These are phyloP conservation scores for Chaenodraco wilsoni DNA, from an alignment of 2,797 vertebrate genomes.

Conservation along the genomic window DNA sequence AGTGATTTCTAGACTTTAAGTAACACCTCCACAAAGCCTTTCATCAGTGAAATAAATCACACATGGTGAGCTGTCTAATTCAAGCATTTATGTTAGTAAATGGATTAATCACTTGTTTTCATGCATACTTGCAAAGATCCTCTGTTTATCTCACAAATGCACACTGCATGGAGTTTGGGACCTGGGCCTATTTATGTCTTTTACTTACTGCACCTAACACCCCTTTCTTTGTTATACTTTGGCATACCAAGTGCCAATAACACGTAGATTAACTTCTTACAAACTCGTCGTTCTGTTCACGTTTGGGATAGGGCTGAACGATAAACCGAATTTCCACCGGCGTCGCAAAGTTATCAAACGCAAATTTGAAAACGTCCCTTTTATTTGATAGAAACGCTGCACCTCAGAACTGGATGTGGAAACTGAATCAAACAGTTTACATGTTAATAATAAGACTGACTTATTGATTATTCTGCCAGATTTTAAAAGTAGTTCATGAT, in stretches of 20 bases:
- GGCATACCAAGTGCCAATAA: slow-evolving; percentile 15
- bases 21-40: neutral
- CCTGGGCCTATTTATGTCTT: slow-evolving; percentile 13
- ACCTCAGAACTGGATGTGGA: no score
- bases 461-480: no score
- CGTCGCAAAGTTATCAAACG: no score
- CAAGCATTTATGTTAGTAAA: neutral
- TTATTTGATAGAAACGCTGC: no score
- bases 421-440: no score
- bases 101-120: neutral
- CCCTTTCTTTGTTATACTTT: slow-evolving; percentile 4
- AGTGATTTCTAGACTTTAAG: neutral
- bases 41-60: neutral
- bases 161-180: slow-evolving; percentile 67
- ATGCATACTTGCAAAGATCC: neutral
- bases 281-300: slow-evolving; percentile 32
- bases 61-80: neutral
- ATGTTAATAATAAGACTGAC: no score
- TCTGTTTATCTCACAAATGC: slow-evolving; percentile 33
- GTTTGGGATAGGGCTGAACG: neutral
- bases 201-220: slow-evolving; percentile 25
- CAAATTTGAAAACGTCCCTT: no score
- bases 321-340: no score
- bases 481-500: no score
- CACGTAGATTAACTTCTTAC: slow-evolving; percentile 28